Percentiles rank a stretch among this genome's conserved stretches.
Conservation (phyloP, 92 coral and sea anemone species). For the Palythoa caribaeorum region DNA sequence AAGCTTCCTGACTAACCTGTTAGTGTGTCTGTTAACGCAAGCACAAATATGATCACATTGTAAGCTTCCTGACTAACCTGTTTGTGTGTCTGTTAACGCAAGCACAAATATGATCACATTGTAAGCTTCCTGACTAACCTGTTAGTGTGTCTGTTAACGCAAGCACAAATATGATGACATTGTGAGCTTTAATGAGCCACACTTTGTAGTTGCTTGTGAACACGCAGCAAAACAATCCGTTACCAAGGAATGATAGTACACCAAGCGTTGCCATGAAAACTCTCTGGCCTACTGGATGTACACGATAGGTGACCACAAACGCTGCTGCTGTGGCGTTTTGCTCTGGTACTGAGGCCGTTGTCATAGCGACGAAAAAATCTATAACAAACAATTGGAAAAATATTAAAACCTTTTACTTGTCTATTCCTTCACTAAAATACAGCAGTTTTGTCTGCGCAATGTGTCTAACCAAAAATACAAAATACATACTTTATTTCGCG, state of each 20-base stretch:
- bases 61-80: conserved; percentile 15
- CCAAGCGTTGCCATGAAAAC: neutral
- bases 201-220: neutral
- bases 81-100: neutral
- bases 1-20: neutral
- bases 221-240: neutral
- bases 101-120: neutral
- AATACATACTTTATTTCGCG: no score
- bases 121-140: conserved; percentile 14
- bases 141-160: neutral
- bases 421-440: no score
- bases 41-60: neutral
- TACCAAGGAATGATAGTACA: neutral
- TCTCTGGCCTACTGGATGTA: neutral
- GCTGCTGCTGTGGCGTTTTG: neutral
- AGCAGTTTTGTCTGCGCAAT: no score
- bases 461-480: no score
- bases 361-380: neutral
- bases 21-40: neutral
- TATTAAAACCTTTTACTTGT: no score
- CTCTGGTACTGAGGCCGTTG: neutral
- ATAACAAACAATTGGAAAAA: neutral
- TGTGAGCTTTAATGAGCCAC: conserved; percentile 7
- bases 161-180: neutral
- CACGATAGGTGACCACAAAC: neutral